Percentiles rank a stretch among this genome's conserved stretches.
These are phyloP conservation scores for Caerostris extrusa DNA, from an alignment of 1,140 invertebrate genomes.

Conservation along the genomic window DNA sequence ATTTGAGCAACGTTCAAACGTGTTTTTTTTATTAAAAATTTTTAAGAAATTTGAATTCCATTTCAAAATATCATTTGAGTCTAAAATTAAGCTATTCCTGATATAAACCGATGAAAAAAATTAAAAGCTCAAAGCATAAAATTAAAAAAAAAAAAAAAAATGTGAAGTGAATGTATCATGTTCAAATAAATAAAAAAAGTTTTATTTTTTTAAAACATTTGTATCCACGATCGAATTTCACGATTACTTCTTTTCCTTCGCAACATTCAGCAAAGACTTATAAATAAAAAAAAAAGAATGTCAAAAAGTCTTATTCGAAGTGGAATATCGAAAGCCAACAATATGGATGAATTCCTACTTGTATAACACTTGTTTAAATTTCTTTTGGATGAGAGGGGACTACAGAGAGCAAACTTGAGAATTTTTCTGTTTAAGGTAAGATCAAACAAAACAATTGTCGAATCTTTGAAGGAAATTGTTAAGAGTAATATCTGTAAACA, in stretches of 20 bases:
- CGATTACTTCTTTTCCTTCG: not conserved
- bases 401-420: not conserved
- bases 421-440: not conserved
- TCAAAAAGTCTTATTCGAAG: not conserved
- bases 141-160: too few relatives aligned
- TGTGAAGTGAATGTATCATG: too few relatives aligned
- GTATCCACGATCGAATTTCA: not conserved
- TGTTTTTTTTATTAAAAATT: too few relatives aligned
- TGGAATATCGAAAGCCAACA: not conserved
- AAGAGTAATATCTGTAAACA: slow-evolving; percentile 28
- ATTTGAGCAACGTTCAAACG: too few relatives aligned
- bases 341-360: not conserved
- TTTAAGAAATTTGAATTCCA: too few relatives aligned
- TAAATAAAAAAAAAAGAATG: not conserved
- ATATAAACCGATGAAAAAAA: too few relatives aligned
- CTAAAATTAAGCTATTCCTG: too few relatives aligned
- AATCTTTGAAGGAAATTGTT: not conserved
- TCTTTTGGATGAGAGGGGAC: not conserved
- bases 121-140: too few relatives aligned
- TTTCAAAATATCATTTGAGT: too few relatives aligned
- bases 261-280: not conserved
- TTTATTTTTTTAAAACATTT: not conserved
- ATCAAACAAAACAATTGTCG: slow-evolving; percentile 32
- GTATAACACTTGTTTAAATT: not conserved
- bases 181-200: too few relatives aligned